phyloP scores from a whole-genome alignment of 2,888 invertebrate genomes.

The Lapara coniferarum region DNA sequence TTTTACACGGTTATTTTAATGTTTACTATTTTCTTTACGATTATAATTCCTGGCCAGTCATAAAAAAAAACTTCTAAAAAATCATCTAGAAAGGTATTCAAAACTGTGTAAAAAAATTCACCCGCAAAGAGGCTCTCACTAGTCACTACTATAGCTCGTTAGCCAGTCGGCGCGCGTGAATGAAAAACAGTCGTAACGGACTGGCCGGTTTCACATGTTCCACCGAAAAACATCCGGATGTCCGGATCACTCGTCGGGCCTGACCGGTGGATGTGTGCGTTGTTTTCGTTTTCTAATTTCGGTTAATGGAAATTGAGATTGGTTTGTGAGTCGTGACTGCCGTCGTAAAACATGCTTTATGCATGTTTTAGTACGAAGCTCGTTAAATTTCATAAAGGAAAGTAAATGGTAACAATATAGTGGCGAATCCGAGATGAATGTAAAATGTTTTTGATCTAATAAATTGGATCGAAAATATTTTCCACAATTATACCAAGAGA shows the following conservation, averaged over 20 bases:
- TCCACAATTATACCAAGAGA: too few species aligned
- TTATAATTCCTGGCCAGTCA: background rate
- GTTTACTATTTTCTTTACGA: background rate
- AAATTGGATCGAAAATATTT: too few species aligned
- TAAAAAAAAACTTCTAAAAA: background rate
- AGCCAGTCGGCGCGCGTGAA: background rate
- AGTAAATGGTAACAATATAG: too few species aligned
- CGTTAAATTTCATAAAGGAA: too few species aligned
- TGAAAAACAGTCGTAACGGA: background rate
- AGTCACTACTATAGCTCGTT: background rate
- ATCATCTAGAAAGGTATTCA: background rate
- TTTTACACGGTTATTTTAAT: too few species aligned
- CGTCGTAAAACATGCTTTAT: background rate
- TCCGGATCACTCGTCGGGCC: conserved; percentile 6
- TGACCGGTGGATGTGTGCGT: background rate
- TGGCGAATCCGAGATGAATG: too few species aligned
- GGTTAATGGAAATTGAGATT: background rate
- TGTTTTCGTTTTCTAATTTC: background rate
- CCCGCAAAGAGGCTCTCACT: conserved; percentile 1
- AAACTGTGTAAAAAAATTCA: conserved; percentile 10
- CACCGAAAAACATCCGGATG: conserved; percentile 19
- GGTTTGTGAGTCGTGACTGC: background rate
- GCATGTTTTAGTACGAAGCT: too few species aligned
- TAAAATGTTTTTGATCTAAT: too few species aligned
- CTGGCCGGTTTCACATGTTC: conserved; percentile 10